Base-by-base conservation (phyloP, 2,113 vertebrate species). In the Mustela nigripes region DNA sequence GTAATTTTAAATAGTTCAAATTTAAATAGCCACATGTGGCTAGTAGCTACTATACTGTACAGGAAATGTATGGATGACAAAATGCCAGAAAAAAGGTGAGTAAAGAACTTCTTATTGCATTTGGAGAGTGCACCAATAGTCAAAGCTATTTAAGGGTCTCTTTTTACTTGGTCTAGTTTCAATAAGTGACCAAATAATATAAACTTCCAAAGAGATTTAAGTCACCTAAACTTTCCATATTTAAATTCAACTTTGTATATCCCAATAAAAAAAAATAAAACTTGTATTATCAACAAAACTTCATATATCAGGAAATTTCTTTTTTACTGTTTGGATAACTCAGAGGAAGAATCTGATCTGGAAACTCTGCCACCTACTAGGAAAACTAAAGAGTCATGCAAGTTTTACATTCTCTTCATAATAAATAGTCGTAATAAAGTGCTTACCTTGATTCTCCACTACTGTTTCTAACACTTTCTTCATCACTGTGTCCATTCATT, bases 401-500 rank as follows among this genome's bases (percentile, higher is more conserved):
- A 69, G 10, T 39, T 95, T 92, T 62, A 62, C 92, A 45, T 28
- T 56, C 12, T 65, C 18, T 76, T 91, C 53, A 84, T 48, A 85
- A 78, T 31, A 92, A 80, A 80, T 33, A 78, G 4, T 33, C 84
- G 31, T 39, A 83, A 76, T 58, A 86, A 76, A 74, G 53, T n/a
- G 39, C 91, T 97, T 99, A 99, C 99, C 99, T 99, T 98, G 99
- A 99, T 97, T 99, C 99, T 97, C 99, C 99, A 98, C 99, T 99
- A 98, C 99, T 99, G 98, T 99, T 99, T 99, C 99, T 99, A 98
- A 99, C 96, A 97, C 99, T 99, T 99, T 99, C 99, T 97, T 99
- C 99, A 99, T 99, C 99, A 98, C 99, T 99, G 96, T 99, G 99
- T 97, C 99, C 99, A 99, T 99, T 99, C 99, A 99, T 99, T 99